A percentile compares a stretch with the other conserved stretches of the same genome.
phyloP scores from a whole-genome alignment of 2,797 vertebrate genomes.

The Characodon lateralis region DNA sequence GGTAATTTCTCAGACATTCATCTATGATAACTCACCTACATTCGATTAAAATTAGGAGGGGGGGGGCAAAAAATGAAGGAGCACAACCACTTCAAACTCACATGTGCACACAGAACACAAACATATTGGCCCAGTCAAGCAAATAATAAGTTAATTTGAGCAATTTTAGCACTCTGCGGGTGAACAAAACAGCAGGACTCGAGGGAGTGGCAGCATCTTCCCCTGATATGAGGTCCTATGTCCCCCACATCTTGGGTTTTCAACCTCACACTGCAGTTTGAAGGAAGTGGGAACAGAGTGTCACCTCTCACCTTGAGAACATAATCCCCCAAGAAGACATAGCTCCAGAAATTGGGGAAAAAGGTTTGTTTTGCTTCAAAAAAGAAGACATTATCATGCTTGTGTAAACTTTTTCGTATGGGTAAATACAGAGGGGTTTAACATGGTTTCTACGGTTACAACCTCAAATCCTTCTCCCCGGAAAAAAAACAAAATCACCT shows the following conservation, averaged over 20 bases:
- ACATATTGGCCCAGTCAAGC: conserved; percentile 87
- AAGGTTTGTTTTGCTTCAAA: conserved; percentile 54
- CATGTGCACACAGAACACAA: conserved; percentile 79
- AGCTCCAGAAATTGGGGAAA: conserved; percentile 8
- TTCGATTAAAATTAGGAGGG: conserved; percentile 77
- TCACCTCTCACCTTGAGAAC: conserved; percentile 45
- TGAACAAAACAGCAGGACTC: conserved; percentile 81
- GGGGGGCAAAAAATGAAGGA: conserved; percentile 38
- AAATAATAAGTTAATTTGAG: conserved; percentile 90
- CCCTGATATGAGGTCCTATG: conserved; percentile 61
- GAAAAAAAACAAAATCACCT: conserved; percentile 45
- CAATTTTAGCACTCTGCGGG: conserved; percentile 84
- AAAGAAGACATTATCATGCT: conserved; percentile 42
- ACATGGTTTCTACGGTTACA: conserved; percentile 70
- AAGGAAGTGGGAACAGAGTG: conserved; percentile 26
- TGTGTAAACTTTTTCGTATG: conserved; percentile 53
- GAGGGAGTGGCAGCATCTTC: conserved; percentile 72
- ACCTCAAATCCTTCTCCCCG: conserved; percentile 20
- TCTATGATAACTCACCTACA: conserved; percentile 72
- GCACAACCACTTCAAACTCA: conserved; percentile 60
- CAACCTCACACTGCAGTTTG: conserved; percentile 39
- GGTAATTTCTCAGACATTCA: conserved; percentile 74
- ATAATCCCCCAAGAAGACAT: conserved; percentile 18
- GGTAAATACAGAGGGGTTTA: conserved; percentile 64
- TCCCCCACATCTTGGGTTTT: conserved; percentile 52